Evolutionary conservation across 2,113 vertebrate species (phyloP).

Genomic region (Rhizomys pruinosus): DNA sequence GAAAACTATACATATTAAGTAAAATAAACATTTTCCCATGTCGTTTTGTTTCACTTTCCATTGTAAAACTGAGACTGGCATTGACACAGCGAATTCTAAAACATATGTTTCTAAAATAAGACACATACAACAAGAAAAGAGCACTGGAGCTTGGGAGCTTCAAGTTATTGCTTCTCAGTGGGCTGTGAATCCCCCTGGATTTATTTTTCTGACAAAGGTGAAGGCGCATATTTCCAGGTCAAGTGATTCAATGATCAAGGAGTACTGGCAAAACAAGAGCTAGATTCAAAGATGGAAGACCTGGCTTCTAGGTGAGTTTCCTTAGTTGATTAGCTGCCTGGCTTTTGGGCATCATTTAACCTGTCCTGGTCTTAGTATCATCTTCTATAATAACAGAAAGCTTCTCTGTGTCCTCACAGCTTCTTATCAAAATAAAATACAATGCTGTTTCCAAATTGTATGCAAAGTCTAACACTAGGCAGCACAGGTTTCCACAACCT

Average conservation of each 20-base stretch:
- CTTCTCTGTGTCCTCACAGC: background rate
- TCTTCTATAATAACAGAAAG: background rate
- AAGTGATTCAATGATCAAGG: constrained; percentile 49
- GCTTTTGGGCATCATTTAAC: background rate
- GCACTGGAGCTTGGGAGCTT: background rate
- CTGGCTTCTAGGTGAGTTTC: background rate
- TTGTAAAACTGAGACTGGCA: constrained; percentile 34
- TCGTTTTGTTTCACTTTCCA: constrained; percentile 52
- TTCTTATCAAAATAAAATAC: background rate
- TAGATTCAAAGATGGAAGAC: background rate
- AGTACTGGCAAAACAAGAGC: background rate
- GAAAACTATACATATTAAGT: constrained; percentile 34
- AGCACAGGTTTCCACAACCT: background rate
- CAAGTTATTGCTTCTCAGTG: background rate
- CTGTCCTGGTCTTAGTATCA: background rate
- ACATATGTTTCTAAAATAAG: constrained; percentile 53
- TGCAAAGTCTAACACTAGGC: background rate
- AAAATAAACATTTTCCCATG: constrained; percentile 44
- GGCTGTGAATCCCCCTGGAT: background rate
- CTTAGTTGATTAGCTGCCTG: background rate
- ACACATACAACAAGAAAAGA: constrained; percentile 45
- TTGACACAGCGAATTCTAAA: constrained; percentile 50
- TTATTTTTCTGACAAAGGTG: constrained; percentile 52
- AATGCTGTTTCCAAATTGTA: background rate
- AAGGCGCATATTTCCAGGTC: constrained; percentile 50